Evolutionary conservation across 2,797 vertebrate genomes (phyloP).

Genomic region (Coilia nasus): DNA sequence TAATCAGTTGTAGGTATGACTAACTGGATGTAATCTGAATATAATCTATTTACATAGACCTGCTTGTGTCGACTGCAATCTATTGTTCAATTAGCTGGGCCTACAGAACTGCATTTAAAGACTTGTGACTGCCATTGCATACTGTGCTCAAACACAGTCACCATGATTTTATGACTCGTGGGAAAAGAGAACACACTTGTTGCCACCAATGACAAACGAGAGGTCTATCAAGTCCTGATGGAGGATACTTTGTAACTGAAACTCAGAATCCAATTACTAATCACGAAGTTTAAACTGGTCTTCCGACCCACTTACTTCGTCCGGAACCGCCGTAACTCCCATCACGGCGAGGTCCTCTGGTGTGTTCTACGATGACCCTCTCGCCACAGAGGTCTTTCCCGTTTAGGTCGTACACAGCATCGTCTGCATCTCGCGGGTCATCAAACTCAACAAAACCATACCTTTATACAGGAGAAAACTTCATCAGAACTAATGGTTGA

Average conservation of each 20-base stretch:
- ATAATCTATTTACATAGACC: not conserved
- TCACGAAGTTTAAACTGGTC: not conserved
- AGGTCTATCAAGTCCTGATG: not conserved
- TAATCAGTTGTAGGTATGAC: not conserved
- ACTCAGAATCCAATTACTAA: not conserved
- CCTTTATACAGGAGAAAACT: slow-evolving; percentile 61
- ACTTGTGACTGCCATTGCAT: not conserved
- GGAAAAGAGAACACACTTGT: not conserved
- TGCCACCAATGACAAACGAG: slow-evolving; percentile 14
- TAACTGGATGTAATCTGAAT: not conserved
- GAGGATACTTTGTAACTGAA: not conserved
- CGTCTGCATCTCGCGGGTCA: slow-evolving; percentile 93
- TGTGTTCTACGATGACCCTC: slow-evolving; percentile 95
- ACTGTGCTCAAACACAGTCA: not conserved
- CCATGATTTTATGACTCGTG: not conserved
- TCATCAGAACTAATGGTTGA: not conserved
- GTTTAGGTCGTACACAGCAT: slow-evolving; percentile 95
- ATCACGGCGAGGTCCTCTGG: slow-evolving; percentile 91
- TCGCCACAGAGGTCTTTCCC: slow-evolving; percentile 96
- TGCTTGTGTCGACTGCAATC: not conserved
- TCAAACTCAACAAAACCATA: slow-evolving; percentile 98
- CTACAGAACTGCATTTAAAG: not conserved
- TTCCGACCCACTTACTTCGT: slow-evolving; percentile 84
- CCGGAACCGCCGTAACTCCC: slow-evolving; percentile 85
- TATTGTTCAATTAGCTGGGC: no score